Evolutionary conservation across 2,797 vertebrate species (phyloP), one percentile per base, ranked within the genome.

Genomic region (Sebastiscus albofasciatus): DNA sequence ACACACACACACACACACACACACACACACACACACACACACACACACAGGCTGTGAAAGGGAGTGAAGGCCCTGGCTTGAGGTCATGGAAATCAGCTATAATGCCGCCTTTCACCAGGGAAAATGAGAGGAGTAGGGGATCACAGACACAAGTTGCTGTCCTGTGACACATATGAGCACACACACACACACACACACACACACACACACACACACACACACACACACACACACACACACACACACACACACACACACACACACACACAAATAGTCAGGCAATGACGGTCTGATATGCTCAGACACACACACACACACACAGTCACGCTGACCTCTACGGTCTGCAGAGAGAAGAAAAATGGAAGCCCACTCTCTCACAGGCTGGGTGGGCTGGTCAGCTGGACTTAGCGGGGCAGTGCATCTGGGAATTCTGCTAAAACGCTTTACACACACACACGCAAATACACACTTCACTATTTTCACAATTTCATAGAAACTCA

Each of bases 381-480:
- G 81, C 91, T 96, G 95, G 95, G 95, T 96, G 96, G 95, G 94
- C 95, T 76, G 90, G 70, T 95, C 94, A 91, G 90, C 92, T 91
- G 90, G 90, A 90, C 87, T 55, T 75, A 68, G 73, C 54, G 67
- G 91, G 86, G 65, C 89, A 89, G 85, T 79, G 77, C 89, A 85
- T 87, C 59, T 87, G 92, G 90, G 90, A 95, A 89, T 94, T 95
- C 94, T 95, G 91, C 79, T 93, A 80, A 90, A 93, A 85, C 80
- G 52, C 88, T 94, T 91, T 79, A 75, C 22, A 56, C 71, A 67
- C 79, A 70, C 36, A 72, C 42, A 72, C 8, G 10, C 55, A 39
- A 49, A 87, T 33, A 77, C 58, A 77, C 42, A 86, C 76, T 49
- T 49, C 46, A 49, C 46, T 31, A 61, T 79, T 81, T 80, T 79